Percentiles rank a stretch among this genome's conserved stretches.
These are phyloP conservation scores for Lepus townsendii DNA, from an alignment of 2,797 vertebrate species.

Conservation along the genomic window DNA sequence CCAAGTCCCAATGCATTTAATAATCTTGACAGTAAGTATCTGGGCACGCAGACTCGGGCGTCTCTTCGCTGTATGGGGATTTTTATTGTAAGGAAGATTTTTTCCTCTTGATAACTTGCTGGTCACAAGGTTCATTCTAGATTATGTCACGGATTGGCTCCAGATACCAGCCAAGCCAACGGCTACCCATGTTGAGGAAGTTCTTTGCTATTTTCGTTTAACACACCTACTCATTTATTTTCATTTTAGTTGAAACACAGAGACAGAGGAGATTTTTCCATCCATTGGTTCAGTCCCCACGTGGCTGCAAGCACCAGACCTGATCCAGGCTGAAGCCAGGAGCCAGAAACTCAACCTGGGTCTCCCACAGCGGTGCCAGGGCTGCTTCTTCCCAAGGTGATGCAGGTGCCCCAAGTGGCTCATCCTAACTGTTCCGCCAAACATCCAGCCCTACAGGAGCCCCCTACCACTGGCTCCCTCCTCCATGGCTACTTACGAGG, in stretches of 20 bases:
- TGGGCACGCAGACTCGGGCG: background rate
- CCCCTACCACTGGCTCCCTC: background rate
- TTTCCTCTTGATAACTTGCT: background rate
- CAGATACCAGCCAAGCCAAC: background rate
- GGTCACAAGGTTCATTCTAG: background rate
- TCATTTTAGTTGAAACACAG: too few relatives aligned
- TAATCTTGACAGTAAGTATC: background rate
- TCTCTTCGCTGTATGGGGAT: background rate
- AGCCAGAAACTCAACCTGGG: too few relatives aligned
- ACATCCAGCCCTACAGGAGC: background rate
- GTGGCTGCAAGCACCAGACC: too few relatives aligned
- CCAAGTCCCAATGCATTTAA: background rate
- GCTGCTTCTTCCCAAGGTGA: too few relatives aligned
- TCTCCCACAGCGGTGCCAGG: too few relatives aligned
- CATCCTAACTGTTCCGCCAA: too few relatives aligned
- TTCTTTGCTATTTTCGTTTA: too few relatives aligned
- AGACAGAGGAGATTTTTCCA: too few relatives aligned
- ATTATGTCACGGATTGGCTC: background rate
- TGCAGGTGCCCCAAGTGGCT: too few relatives aligned
- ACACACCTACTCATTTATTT: too few relatives aligned
- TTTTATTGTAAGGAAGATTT: background rate
- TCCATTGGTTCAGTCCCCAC: too few relatives aligned
- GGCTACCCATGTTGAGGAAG: background rate
- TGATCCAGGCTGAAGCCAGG: too few relatives aligned
- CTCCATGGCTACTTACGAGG: background rate